phyloP scores from a whole-genome alignment of 2,113 vertebrate species.

The Dicentrarchus labrax region DNA sequence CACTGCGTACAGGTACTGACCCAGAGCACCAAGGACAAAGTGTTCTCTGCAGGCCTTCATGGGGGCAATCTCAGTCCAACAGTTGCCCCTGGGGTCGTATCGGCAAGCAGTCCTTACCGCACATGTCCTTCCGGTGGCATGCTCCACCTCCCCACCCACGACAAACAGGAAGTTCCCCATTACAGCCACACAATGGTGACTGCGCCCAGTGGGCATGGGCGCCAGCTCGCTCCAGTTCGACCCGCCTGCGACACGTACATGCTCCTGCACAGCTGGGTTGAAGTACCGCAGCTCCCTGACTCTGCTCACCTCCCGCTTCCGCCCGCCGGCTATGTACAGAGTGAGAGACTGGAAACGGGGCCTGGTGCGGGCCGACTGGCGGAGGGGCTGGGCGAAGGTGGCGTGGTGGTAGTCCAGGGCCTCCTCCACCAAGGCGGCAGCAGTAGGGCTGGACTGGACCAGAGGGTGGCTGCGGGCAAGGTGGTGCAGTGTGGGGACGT shows the following conservation, averaged over 20 bases:
- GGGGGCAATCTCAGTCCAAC: slow-evolving; percentile 94
- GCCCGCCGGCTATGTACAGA: slow-evolving; percentile 93
- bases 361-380: slow-evolving; percentile 91
- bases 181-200: slow-evolving; percentile 96
- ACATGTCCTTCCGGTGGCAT: slow-evolving; percentile 90
- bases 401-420: slow-evolving; percentile 94
- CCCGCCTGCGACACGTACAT: slow-evolving; percentile 87
- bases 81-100: slow-evolving; percentile 92
- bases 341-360: slow-evolving; percentile 95
- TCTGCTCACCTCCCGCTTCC: slow-evolving; percentile 93
- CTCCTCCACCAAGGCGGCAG: slow-evolving; percentile 90
- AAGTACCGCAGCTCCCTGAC: slow-evolving; percentile 95
- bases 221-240: slow-evolving; percentile 96
- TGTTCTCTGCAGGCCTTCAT: slow-evolving; percentile 99
- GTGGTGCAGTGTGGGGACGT: slow-evolving; percentile 89
- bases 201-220: slow-evolving; percentile 93
- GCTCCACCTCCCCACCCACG: slow-evolving; percentile 94
- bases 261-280: slow-evolving; percentile 92
- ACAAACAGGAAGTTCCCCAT: slow-evolving; percentile 98
- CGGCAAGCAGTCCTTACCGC: slow-evolving; percentile 94
- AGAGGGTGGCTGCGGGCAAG: slow-evolving; percentile 90
- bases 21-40: slow-evolving; percentile 93
- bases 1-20: slow-evolving; percentile 92
- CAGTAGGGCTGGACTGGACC: slow-evolving; percentile 90
- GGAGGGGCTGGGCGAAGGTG: slow-evolving; percentile 93